Evolutionary conservation across 2,113 vertebrate species (phyloP).

Genomic region (Erythrocebus patas): DNA sequence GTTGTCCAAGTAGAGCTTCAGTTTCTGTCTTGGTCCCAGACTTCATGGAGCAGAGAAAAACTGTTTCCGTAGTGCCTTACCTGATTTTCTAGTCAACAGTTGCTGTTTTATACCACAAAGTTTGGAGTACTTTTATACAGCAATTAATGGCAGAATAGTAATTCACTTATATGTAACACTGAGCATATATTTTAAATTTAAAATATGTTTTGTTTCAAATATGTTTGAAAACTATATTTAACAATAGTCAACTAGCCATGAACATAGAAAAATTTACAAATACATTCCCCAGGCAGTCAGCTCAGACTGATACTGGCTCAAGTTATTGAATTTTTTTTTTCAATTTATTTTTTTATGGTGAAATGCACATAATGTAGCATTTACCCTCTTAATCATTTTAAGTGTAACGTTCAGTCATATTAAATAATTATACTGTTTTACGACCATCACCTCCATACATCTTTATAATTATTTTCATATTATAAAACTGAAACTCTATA

Average conservation of each 20-base stretch:
- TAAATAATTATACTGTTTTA: neutral
- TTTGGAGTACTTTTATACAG: neutral
- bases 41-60: neutral
- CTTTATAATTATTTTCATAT: neutral
- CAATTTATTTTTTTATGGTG: neutral
- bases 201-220: constrained; percentile 36
- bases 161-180: neutral
- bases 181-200: neutral
- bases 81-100: neutral
- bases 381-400: neutral
- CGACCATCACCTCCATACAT: neutral
- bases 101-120: neutral
- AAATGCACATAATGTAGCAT: neutral
- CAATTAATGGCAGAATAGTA: neutral
- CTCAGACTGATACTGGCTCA: neutral
- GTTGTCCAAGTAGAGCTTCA: too few species aligned
- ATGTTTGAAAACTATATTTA: constrained; percentile 34
- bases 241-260: neutral
- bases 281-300: neutral
- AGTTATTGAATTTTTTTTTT: neutral
- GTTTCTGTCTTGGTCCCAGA: neutral
- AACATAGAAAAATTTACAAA: neutral
- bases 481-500: neutral
- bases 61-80: neutral
- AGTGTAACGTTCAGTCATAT: neutral